Evolutionary conservation across 2,888 invertebrate species (phyloP).

Genomic region (Hipparchia semele): DNA sequence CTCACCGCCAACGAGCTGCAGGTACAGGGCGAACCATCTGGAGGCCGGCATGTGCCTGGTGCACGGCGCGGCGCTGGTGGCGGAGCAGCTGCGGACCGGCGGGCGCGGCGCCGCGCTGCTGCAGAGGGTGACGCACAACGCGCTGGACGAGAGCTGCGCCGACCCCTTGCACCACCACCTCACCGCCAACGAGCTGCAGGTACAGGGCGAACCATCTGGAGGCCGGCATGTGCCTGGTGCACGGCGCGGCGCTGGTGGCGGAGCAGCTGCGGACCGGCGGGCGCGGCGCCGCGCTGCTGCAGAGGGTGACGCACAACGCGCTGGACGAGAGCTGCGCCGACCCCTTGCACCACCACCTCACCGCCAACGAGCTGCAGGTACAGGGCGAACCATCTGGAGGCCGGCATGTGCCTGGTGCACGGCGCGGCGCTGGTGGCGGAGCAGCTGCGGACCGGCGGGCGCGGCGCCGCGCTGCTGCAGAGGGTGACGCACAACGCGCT

Average conservation of each 20-base stretch:
- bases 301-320: constrained; percentile 92
- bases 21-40: constrained; percentile 89
- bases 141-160: constrained; percentile 96
- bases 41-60: constrained; percentile 99
- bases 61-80: constrained; percentile 96
- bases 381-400: constrained; percentile 95
- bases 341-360: constrained; percentile 91
- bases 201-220: constrained; percentile 23
- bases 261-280: constrained; percentile 90
- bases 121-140: constrained; percentile 91
- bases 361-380: constrained; percentile 89
- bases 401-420: constrained; percentile 98
- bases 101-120: constrained; percentile 90
- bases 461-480: constrained; percentile 90
- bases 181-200: constrained; percentile 90
- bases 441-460: constrained; percentile 86
- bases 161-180: constrained; percentile 93
- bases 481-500: constrained; percentile 93
- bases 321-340: constrained; percentile 97
- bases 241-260: constrained; percentile 96
- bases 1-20: constrained; percentile 93
- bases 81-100: constrained; percentile 90
- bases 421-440: constrained; percentile 97
- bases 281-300: constrained; percentile 89
- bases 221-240: constrained; percentile 92